Conservation (phyloP, 92 coral and sea anemone genomes). For the Parazoanthus swiftii region DNA sequence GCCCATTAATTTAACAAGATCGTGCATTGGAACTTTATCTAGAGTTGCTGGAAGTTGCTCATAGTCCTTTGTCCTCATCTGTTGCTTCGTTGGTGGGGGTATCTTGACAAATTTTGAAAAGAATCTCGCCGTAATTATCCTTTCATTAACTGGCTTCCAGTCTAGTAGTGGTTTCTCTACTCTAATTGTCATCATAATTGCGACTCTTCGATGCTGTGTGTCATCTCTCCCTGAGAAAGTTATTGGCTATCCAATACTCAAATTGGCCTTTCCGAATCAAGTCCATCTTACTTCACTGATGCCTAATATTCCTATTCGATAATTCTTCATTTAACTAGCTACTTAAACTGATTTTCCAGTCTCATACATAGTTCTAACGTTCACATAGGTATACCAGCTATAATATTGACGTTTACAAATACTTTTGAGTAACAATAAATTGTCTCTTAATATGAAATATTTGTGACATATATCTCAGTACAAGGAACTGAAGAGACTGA, state of each 20-base stretch:
- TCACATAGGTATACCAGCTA: too few species aligned
- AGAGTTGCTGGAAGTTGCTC: conserved; percentile 25
- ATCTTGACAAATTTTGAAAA: conserved; percentile 15
- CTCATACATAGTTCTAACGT: too few species aligned
- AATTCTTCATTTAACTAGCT: not conserved
- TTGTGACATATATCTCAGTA: too few species aligned
- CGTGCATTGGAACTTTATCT: not conserved
- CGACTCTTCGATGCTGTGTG: conserved; percentile 34
- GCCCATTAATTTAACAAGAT: conserved; percentile 3
- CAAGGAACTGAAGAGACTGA: too few species aligned
- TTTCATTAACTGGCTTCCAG: too few species aligned
- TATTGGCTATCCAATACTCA: not conserved
- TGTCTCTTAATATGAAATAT: too few species aligned
- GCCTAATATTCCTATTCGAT: not conserved
- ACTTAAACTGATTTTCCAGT: not conserved
- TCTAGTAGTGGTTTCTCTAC: not conserved
- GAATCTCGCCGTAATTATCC: too few species aligned
- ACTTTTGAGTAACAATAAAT: too few species aligned
- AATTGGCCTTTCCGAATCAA: not conserved
- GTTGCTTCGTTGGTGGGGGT: conserved; percentile 26
- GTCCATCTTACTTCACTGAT: conserved; percentile 19
- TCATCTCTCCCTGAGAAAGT: conserved; percentile 22
- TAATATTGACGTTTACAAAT: too few species aligned
- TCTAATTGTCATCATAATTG: conserved; percentile 26
- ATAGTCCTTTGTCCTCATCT: conserved; percentile 15